Conservation (phyloP, 1,140 invertebrate species). For the Augochlora pura region DNA sequence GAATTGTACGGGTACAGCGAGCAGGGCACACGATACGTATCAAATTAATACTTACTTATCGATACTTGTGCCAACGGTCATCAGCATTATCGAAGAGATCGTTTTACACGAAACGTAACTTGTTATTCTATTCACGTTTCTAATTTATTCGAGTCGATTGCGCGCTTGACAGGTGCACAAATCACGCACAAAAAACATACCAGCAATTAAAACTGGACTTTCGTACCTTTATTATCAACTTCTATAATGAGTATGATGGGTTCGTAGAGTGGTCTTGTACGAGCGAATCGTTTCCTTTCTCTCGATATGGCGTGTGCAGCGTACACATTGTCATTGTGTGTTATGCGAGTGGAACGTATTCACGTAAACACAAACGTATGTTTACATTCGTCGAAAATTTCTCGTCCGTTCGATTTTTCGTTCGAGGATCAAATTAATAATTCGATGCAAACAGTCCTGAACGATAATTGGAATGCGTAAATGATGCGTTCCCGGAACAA, state of each 20-base stretch:
- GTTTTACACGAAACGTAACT: background rate
- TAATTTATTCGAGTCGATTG: background rate
- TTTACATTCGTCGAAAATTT: background rate
- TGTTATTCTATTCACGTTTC: background rate
- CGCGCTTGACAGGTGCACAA: constrained; percentile 29
- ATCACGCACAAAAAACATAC: background rate
- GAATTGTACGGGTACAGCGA: background rate
- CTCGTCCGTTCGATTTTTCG: background rate
- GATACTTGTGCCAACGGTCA: background rate
- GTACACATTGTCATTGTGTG: background rate
- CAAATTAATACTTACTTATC: background rate
- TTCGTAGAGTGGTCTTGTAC: background rate
- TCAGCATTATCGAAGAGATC: background rate
- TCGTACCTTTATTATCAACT: background rate
- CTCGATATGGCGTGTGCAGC: background rate
- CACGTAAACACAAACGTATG: background rate
- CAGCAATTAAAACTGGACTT: background rate
- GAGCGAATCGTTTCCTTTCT: background rate
- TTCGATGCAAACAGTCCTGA: background rate
- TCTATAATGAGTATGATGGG: too few relatives aligned
- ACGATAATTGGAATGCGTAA: background rate
- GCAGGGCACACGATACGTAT: background rate
- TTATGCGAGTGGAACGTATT: background rate
- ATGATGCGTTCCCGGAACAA: background rate
- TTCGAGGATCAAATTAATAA: background rate